Evolutionary conservation across 1,140 invertebrate species (phyloP), one percentile per base, ranked within the genome.

Genomic region (Drosophila elegans): DNA sequence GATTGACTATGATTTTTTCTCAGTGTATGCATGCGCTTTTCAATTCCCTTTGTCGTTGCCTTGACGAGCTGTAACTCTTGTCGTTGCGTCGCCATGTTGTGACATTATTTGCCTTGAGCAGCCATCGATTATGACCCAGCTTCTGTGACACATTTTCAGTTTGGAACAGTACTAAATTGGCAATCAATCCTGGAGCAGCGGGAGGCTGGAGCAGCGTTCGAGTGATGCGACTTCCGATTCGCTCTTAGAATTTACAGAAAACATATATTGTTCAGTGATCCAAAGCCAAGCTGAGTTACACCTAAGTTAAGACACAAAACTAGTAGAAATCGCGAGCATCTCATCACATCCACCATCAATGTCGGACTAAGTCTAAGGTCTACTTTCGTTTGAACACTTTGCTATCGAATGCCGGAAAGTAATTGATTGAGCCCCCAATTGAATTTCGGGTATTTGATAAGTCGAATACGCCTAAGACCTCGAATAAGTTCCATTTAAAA

Each of bases 371-470:
- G 59, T 75, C 34, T 45, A 41, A 45, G 9, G 32, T 7, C 36
- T 42, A n/a, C 16, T 60, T 52, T 27, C 42, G 36, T 39, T 74
- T 46, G n/a, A 13, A 55, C 44, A 49, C 38, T 60, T 59, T 27
- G 42, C 32, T 77, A 73, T 79, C 79, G 80, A 79, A 61, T 83
- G 74, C 83, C 74, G 79, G 62, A 78, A 80, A 89, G 82, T 90
- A 89, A 90, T 89, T 89, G 84, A 84, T 74, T 53, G 84, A 89
- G 84, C 84, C 84, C 84, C 71, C 84, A 89, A 89, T 89, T 89
- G 77, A 67, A 89, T 90, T 84, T 74, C 84, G 73, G 83, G 49
- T 69, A 79, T 62, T 83, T 83, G 84, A 88, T 77, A 72, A 63
- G 48, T 38, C 41, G 41, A 34, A 53, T 16, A 57, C 36, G 25